phyloP scores from a whole-genome alignment of 2,113 vertebrate species.

The Rhinoderma darwinii region DNA sequence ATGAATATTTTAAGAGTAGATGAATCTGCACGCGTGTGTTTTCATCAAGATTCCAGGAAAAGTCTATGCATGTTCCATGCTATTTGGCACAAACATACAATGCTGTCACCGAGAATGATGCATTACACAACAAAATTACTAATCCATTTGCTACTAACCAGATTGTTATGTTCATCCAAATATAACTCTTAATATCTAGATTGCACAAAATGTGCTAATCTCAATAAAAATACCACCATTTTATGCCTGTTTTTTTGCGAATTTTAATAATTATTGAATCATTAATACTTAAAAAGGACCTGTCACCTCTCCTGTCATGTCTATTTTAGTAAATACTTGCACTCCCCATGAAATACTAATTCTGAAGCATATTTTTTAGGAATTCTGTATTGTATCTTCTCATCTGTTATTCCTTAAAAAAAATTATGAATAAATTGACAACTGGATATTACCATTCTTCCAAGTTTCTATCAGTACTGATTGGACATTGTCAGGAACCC shows the following conservation, averaged over 20 bases:
- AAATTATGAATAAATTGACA: too few species aligned
- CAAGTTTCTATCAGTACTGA: too few species aligned
- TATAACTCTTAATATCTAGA: background rate
- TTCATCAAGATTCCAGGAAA: constrained; percentile 23
- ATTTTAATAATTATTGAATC: background rate
- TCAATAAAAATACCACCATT: background rate
- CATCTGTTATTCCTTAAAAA: too few species aligned
- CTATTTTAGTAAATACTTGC: too few species aligned
- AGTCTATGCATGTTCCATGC: background rate
- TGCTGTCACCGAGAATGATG: background rate
- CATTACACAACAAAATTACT: background rate
- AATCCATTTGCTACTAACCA: background rate
- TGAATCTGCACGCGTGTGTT: background rate
- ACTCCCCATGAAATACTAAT: too few species aligned
- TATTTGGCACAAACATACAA: constrained; percentile 12
- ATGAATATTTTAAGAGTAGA: background rate
- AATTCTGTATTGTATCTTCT: too few species aligned
- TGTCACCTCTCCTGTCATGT: too few species aligned
- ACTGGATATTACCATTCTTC: too few species aligned
- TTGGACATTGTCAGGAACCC: too few species aligned
- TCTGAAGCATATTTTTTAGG: too few species aligned
- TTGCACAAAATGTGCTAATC: background rate
- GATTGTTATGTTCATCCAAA: background rate
- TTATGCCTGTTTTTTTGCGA: too few species aligned
- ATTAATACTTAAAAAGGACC: too few species aligned